phyloP scores from a whole-genome alignment of 2,888 invertebrate species.

The Drosophila differens region DNA sequence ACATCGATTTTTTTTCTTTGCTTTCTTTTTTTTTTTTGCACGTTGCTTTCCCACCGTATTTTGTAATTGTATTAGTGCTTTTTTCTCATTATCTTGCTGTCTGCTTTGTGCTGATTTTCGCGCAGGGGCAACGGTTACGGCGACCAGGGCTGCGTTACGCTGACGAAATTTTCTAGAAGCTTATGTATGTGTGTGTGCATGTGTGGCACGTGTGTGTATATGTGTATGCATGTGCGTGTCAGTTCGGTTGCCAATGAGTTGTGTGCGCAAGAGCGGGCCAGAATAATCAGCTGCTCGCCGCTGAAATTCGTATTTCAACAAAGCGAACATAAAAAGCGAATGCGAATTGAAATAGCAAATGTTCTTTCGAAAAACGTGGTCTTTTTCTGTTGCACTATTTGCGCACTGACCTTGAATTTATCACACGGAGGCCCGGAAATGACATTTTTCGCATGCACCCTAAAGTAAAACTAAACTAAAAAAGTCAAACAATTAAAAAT shows the following conservation, averaged over 20 bases:
- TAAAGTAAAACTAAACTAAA: neutral
- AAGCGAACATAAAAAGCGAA: conserved; percentile 14
- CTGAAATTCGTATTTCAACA: conserved; percentile 27
- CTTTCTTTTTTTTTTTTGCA: conserved; percentile 48
- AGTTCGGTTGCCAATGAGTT: conserved; percentile 12
- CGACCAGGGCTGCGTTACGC: conserved; percentile 65
- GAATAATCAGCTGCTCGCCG: conserved; percentile 68
- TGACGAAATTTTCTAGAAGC: conserved; percentile 75
- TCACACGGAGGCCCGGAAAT: conserved; percentile 51
- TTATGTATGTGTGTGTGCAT: conserved; percentile 23
- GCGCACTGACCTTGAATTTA: conserved; percentile 61
- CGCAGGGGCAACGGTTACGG: conserved; percentile 62
- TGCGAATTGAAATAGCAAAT: conserved; percentile 63
- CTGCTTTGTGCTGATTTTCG: conserved; percentile 65
- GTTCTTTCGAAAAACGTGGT: conserved; percentile 68
- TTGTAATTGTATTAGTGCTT: conserved; percentile 50
- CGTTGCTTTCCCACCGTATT: conserved; percentile 43
- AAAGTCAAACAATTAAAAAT: neutral
- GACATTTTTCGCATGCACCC: conserved; percentile 4
- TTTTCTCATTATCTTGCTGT: conserved; percentile 48
- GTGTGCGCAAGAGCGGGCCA: conserved; percentile 19
- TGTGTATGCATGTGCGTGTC: conserved; percentile 21
- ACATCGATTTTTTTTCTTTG: conserved; percentile 32
- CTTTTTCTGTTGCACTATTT: conserved; percentile 45
- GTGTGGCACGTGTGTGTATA: conserved; percentile 21